A percentile compares a stretch with the other conserved stretches of the same genome.
phyloP scores from a whole-genome alignment of 2,113 vertebrate species.

The Aptenodytes forsteri region DNA sequence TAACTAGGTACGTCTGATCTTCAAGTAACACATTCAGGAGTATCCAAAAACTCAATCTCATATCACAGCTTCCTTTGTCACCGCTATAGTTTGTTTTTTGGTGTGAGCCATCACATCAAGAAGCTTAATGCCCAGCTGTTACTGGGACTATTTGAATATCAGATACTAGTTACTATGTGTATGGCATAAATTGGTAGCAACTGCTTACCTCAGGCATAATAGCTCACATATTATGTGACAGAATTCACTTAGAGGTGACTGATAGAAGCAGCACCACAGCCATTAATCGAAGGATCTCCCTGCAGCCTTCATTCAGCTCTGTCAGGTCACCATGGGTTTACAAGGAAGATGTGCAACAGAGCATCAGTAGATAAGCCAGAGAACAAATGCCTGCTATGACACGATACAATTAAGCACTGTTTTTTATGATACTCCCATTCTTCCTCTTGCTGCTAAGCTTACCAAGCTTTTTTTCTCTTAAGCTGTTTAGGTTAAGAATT shows the following conservation, averaged over 20 bases:
- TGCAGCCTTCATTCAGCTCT: neutral
- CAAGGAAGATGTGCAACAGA: neutral
- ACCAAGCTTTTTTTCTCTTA: neutral
- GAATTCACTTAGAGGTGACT: neutral
- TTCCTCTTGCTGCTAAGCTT: neutral
- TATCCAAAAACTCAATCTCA: neutral
- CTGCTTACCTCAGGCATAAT: neutral
- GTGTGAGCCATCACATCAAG: neutral
- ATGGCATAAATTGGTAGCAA: neutral
- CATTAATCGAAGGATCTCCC: neutral
- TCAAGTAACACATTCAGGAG: neutral
- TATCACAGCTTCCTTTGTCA: neutral
- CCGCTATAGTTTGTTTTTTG: fast-evolving
- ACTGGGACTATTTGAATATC: neutral
- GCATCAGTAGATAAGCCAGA: neutral
- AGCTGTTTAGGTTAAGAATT: neutral
- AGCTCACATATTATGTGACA: neutral
- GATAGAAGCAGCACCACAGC: neutral
- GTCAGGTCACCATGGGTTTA: neutral
- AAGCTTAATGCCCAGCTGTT: neutral
- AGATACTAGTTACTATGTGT: too few species aligned
- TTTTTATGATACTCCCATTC: neutral
- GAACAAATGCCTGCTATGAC: neutral
- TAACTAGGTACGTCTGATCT: neutral
- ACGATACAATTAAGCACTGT: too few species aligned